Base-by-base conservation (phyloP, 2,797 vertebrate genomes). In the Enteromius anoplus region DNA sequence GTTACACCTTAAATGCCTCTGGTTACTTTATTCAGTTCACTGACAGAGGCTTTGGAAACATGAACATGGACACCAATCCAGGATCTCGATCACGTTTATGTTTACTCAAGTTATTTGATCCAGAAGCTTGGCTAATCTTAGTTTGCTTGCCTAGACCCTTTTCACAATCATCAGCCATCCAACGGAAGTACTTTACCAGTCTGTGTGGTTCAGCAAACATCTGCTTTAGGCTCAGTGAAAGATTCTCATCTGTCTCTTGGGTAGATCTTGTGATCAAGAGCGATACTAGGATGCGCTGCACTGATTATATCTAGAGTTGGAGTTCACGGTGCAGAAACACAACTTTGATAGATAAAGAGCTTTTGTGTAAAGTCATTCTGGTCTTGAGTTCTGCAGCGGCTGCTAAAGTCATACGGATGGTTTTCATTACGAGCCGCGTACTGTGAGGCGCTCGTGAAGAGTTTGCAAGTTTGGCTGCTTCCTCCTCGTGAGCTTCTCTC, bases 381-480 rank as follows among this genome's bases (percentile, higher is more conserved):
- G 49, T 76, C 29, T 78, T 78, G 42, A 26, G 40, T 71, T 70
- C 5, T 26, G 7, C 15, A 26, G 40, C 2, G 15, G 75, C 81
- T 83, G 75, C 10, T 1, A 45, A 76, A 75, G 49, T 78, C 42
- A 29, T 60, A 62, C 21, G 65, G 42, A 71, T 83, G 82, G 66
- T 83, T 83, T 83, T 83, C 65, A 78, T 83, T 83, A 83, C 1
- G 21, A 78, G 12, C 29, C 29, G 1, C 71, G 75, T 21, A 37
- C 53, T 29, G 40, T 23, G 75, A 75, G 81, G 37, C 4, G 34
- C 60, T 76, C 4, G 8, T 12, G 62, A 83, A 77, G 65, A 83
- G 53, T 60, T 75, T 58, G 60, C 23, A 58, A 23, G 12, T 76
- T 71, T 83, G 82, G 65, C 75, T 71, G 55, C 51, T 77, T 78